These are phyloP conservation scores for Hecatera dysodea DNA, from an alignment of 2,888 invertebrate species.

Conservation along the genomic window DNA sequence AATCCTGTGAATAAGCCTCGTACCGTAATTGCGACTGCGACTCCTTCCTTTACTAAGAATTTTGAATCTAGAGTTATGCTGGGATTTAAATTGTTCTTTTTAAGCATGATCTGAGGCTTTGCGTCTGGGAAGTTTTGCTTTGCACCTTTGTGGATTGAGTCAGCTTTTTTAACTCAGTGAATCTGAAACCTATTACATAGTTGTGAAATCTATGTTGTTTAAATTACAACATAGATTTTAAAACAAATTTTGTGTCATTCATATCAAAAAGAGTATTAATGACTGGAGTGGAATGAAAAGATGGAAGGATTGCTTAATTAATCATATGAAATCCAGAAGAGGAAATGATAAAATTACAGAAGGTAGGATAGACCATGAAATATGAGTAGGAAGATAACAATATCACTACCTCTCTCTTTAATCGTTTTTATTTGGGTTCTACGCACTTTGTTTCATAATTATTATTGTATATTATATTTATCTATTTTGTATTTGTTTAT, in stretches of 20 bases:
- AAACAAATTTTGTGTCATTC: background rate
- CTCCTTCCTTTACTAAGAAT: slow-evolving; percentile 47
- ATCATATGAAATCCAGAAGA: background rate
- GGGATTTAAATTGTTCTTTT: slow-evolving; percentile 25
- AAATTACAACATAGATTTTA: too few relatives aligned
- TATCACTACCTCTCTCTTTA: too few relatives aligned
- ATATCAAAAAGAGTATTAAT: background rate
- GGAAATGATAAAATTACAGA: background rate
- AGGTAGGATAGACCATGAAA: background rate
- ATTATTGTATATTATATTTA: too few relatives aligned
- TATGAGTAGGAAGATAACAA: background rate
- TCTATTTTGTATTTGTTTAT: too few relatives aligned
- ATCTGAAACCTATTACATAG: background rate
- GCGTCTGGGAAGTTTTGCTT: slow-evolving; percentile 8
- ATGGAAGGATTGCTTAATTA: background rate
- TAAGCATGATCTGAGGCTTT: slow-evolving; percentile 5
- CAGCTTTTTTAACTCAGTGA: background rate
- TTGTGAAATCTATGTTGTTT: too few relatives aligned
- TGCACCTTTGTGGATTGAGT: background rate
- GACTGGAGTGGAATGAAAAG: too few relatives aligned
- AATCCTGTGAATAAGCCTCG: slow-evolving; percentile 69
- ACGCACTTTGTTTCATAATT: too few relatives aligned
- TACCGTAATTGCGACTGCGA: slow-evolving; percentile 73
- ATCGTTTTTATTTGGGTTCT: too few relatives aligned
- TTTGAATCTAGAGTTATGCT: slow-evolving; percentile 24